Base-by-base conservation (phyloP, 2,888 invertebrate species). In the Eupeodes luniger region DNA sequence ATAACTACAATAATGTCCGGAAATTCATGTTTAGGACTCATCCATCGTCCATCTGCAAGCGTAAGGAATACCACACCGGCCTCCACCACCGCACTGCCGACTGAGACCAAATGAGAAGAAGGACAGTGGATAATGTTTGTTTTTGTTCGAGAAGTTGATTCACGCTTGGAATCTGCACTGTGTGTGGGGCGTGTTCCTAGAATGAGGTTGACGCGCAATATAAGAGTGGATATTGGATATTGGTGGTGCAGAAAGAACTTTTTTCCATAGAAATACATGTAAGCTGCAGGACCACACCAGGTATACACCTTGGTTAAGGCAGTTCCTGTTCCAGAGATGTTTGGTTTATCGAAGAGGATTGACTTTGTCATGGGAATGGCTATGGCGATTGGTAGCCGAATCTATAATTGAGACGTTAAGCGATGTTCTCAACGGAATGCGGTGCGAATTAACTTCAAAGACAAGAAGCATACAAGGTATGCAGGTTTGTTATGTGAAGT, bases 21-120 rank as follows among this genome's bases (percentile, higher is more conserved):
- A 86, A 82, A 86, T 82, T 86, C 86, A 86, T 86, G 86, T 79
- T 86, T 86, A 86, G 79, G 70, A 82, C 82, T 79, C 82, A 82
- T 86, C 82, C 86, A 81, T 85, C 85, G 81, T 85, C 77, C 81
- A 77, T 85, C 85, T 77, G 59, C 76, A 75, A 27, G 27, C 27
- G 27, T 2, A 27, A 27, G 27, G 27, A 27, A 55, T 57, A 57
- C 27, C 10, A 19, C 55, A 57, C 27, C 19, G 47, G 11, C 47
- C 11, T 0, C 11, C 47, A 4, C 36, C 34, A 14, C 34, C 14
- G 11, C 2, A 0, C 5, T 2, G 6, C 27, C 59, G 6, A 5
- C 2, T 27, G 7, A 59, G 4, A 34, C 19, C 6, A 7, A 47
- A 19, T 0, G 5, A 16, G 14, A 66, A 36, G 74, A 77, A 44